phyloP scores from a whole-genome alignment of 2,888 invertebrate species.

The Stenchaetothrips biformis region DNA sequence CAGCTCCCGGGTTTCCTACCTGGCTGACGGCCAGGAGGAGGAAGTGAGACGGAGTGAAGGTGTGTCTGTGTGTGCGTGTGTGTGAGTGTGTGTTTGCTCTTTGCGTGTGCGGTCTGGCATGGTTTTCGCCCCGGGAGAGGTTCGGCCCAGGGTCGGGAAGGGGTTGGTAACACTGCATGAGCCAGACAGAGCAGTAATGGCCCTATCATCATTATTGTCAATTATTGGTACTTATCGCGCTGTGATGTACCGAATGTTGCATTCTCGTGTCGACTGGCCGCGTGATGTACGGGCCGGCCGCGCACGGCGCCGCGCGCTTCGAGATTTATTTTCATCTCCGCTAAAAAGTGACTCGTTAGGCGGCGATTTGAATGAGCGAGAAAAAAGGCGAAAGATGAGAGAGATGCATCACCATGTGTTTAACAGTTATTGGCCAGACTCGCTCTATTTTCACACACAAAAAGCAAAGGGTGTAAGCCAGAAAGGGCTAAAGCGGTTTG shows the following conservation, averaged over 20 bases:
- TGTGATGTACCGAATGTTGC: slow-evolving; percentile 14
- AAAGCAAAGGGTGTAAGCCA: too few species aligned
- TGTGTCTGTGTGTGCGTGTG: too few species aligned
- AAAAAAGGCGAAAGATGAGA: too few species aligned
- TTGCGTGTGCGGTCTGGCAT: slow-evolving; percentile 17
- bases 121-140: slow-evolving; percentile 1
- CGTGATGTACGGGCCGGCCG: neutral
- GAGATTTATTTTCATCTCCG: neutral
- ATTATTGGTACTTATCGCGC: slow-evolving; percentile 11
- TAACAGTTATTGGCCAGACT: too few species aligned
- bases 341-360: neutral
- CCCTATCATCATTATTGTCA: slow-evolving; percentile 21
- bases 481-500: too few species aligned
- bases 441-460: too few species aligned
- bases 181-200: neutral
- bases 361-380: too few species aligned
- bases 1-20: too few species aligned
- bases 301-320: neutral
- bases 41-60: too few species aligned
- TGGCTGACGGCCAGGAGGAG: too few species aligned
- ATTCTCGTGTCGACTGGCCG: neutral
- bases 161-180: neutral
- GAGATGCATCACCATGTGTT: too few species aligned
- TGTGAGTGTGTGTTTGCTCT: neutral
- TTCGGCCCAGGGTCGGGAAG: neutral